Base-by-base conservation (phyloP, 2,888 invertebrate genomes). In the Acanthosepion esculentum region DNA sequence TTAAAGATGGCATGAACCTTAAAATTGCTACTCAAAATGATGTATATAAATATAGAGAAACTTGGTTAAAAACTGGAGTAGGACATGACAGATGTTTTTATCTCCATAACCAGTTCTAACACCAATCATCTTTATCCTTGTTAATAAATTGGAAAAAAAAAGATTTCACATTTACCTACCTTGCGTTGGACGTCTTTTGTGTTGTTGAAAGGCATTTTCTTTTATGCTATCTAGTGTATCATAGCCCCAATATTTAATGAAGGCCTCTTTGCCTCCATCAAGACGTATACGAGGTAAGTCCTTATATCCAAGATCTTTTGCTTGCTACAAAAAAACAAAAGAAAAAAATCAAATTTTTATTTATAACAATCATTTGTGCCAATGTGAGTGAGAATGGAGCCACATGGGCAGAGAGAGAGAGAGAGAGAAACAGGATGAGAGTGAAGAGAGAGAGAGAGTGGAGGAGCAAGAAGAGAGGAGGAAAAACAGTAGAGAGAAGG, bases 211-310 rank as follows among this genome's bases (percentile, higher is more conserved):
- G 6, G 96, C 95, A 95, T 97, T 96, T 94, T 97, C 97, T 94
- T 96, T 96, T 94, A 97, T 97, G 94, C 95, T 96, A 59, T 96
- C 96, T 53, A 97, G 98, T 97, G 98, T 98, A 94, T 97, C 97
- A 96, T 98, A 98, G 48, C 98, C 98, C 98, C 98, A 97, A 97
- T 98, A 97, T 97, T 98, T 97, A 96, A 98, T 97, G 97, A 98
- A 98, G 95, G 98, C 98, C 95, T 98, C 98, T 93, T 98, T 98
- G 0, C 98, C 98, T 50, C 98, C 98, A 97, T 98, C 98, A 95
- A 98, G 97, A 94, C 98, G 98, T 94, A 98, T 98, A 29, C 98
- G 98, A 48, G 98, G 98, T 95, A 98, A 97, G 95, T 98, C 98
- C 93, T 93, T 94, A 94, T 94, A 93, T 50, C 94, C 91, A n/a